These are phyloP conservation scores for Papilio polyxenes DNA, from an alignment of 1,140 invertebrate genomes.

Conservation along the genomic window DNA sequence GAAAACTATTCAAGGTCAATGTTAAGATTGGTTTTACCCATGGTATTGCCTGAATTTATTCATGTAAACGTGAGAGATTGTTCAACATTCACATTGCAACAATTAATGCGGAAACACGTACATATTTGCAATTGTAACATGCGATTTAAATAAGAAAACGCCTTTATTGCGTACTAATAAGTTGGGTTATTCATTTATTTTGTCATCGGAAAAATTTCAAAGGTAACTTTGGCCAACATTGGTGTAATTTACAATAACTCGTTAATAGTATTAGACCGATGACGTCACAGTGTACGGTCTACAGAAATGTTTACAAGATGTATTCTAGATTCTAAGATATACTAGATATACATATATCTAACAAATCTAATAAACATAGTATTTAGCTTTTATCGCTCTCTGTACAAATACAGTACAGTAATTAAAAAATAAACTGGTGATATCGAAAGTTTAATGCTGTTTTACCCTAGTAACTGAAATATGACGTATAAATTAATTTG, in stretches of 20 bases:
- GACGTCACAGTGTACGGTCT: neutral
- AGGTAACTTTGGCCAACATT: neutral
- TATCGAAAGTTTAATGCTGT: too few relatives aligned
- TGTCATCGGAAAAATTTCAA: constrained; percentile 6
- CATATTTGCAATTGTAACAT: neutral
- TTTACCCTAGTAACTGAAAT: too few relatives aligned
- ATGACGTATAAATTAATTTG: too few relatives aligned
- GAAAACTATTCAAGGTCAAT: neutral
- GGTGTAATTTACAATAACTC: neutral
- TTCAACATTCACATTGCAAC: neutral
- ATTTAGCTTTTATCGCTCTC: neutral
- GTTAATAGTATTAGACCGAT: neutral
- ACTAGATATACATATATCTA: too few relatives aligned
- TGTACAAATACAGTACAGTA: neutral
- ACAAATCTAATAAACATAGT: neutral
- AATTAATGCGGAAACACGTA: neutral
- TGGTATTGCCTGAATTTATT: neutral
- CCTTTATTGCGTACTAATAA: neutral
- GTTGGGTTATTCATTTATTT: neutral
- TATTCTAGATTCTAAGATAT: too few relatives aligned
- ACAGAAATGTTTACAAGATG: neutral
- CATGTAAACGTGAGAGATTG: neutral
- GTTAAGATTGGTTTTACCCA: neutral
- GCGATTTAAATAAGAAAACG: neutral
- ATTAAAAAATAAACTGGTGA: too few relatives aligned